phyloP scores from a whole-genome alignment of 2,888 invertebrate genomes.

The Gibbula magus region DNA sequence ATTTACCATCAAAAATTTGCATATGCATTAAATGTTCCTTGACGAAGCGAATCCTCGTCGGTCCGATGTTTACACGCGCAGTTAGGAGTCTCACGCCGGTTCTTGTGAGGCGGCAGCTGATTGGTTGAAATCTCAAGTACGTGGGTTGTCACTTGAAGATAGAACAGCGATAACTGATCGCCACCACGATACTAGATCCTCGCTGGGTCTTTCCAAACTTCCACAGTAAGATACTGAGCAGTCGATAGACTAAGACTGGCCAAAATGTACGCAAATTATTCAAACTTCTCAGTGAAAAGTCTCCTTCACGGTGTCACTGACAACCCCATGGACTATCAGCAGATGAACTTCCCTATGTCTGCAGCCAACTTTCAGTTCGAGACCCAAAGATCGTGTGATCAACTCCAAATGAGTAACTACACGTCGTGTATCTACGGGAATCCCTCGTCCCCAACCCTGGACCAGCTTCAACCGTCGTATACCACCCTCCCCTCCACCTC shows the following conservation, averaged over 20 bases:
- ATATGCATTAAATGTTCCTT: background rate
- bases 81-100: slow-evolving; percentile 6
- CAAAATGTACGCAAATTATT: slow-evolving; percentile 19
- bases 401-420: slow-evolving; percentile 41
- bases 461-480: slow-evolving; percentile 53
- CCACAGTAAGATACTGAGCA: background rate
- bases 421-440: slow-evolving; percentile 52
- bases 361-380: slow-evolving; percentile 31
- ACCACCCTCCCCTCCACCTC: slow-evolving; percentile 57
- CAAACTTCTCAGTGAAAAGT: slow-evolving; percentile 79
- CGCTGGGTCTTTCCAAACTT: background rate
- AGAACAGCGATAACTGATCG: background rate
- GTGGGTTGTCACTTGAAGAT: slow-evolving; percentile 21
- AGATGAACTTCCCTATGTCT: slow-evolving; percentile 31
- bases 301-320: slow-evolving; percentile 75
- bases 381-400: slow-evolving; percentile 26
- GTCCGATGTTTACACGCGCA: slow-evolving; percentile 4
- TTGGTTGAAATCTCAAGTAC: slow-evolving; percentile 9
- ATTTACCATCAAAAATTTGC: background rate
- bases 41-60: background rate
- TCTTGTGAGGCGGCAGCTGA: background rate
- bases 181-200: background rate
- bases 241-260: background rate
- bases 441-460: slow-evolving; percentile 40
- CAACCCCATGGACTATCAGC: slow-evolving; percentile 40